A percentile compares a stretch with the other conserved stretches of the same genome.
These are phyloP conservation scores for Percopsis transmontana DNA, from an alignment of 2,113 vertebrate species.

Conservation along the genomic window DNA sequence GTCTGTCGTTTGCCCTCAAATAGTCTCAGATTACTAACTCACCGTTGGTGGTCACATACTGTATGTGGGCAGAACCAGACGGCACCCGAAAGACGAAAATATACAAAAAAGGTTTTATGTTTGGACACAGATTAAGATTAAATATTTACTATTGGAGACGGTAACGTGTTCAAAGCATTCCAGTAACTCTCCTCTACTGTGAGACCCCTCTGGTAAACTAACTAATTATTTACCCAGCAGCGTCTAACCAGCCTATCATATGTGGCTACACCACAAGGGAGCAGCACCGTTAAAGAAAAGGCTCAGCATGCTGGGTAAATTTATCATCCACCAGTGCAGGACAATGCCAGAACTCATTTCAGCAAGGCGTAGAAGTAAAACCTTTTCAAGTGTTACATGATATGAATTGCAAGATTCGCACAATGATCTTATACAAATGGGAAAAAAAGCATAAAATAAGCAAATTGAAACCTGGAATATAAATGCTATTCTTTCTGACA, in stretches of 20 bases:
- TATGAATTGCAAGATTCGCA: too few species aligned
- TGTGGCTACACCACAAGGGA: conserved; percentile 81
- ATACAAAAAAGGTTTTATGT: neutral
- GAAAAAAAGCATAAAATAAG: neutral
- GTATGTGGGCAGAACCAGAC: neutral
- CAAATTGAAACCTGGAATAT: neutral
- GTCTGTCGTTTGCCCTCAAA: conserved; percentile 2
- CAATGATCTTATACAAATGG: too few species aligned
- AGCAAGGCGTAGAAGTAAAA: neutral
- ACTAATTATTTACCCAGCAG: conserved; percentile 38
- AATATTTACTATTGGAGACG: too few species aligned
- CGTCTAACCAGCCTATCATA: conserved; percentile 27
- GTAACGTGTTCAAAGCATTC: too few species aligned
- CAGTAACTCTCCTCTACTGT: too few species aligned
- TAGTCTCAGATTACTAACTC: neutral
- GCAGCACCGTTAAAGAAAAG: conserved; percentile 85
- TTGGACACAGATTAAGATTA: too few species aligned
- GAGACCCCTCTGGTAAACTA: neutral
- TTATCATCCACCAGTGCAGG: neutral
- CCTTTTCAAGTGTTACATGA: neutral
- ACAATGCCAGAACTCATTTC: neutral
- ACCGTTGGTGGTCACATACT: neutral
- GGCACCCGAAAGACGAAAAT: conserved; percentile 1
- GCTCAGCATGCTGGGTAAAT: conserved; percentile 9
- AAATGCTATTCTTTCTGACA: neutral